Base-by-base conservation (phyloP, 2,888 invertebrate species). In the Heteropelma amictum region DNA sequence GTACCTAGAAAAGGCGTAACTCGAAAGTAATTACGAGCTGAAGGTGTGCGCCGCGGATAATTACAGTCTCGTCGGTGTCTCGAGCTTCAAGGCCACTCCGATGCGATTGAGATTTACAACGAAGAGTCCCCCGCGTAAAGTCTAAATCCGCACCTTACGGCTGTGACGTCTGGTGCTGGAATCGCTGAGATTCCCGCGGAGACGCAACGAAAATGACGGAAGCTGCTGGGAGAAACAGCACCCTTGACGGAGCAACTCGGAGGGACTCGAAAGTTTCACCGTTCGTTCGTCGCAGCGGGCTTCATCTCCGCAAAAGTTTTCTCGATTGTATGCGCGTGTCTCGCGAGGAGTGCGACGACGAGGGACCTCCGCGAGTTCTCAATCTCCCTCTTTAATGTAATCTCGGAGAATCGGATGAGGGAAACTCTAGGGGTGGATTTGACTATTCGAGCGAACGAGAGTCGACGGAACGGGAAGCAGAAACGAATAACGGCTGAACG, bases 11-110 rank as follows among this genome's bases (percentile, higher is more conserved):
- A 73, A 78, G 82, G 81, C 83, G 82, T 81, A 72, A 45, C 76
- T 73, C 47, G 63, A 65, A 72, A 79, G 77, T 84, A 83, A 85
- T 85, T 85, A 84, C 79, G 80, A 79, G 81, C 80, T 76, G 74
- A 72, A 80, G 80, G 79, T 70, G 78, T n/a, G 77, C 77, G 77
- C 61, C n/a, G 6, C 2, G 12, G 67, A 78, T 82, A 82, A 84
- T 85, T 83, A 81, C 54, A 72, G 81, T 77, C 80, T 79, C 67
- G 70, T 49, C 21, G 63, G 64, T 65, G 35, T 65, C 38, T 21
- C 6, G n/a, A 12, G 35, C 33, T n/a, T 38, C n/a, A 47, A 35
- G 35, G n/a, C 17, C 8, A 7, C 38, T 26, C 26, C 8, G 7
- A 23, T 7, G 49, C n/a, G 47, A 42, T 45, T 33, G 38, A 28